These are phyloP conservation scores for Eospalax fontanierii DNA, from an alignment of 2,797 vertebrate species.

Conservation along the genomic window DNA sequence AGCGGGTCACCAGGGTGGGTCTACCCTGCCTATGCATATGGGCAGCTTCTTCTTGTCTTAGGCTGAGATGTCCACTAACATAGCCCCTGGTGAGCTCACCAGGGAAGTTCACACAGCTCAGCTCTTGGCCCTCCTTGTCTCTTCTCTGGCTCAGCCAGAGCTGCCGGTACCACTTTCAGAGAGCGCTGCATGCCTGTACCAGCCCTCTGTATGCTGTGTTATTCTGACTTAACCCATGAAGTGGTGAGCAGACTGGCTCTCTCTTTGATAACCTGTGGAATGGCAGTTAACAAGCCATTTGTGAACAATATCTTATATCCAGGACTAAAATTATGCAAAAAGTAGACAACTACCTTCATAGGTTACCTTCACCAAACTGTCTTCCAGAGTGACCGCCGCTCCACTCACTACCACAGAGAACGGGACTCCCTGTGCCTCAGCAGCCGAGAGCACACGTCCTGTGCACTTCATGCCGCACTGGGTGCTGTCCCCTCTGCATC, in stretches of 20 bases:
- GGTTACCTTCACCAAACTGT: neutral
- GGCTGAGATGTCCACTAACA: neutral
- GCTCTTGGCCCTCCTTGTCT: neutral
- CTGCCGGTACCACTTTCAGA: neutral
- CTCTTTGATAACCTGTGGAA: neutral
- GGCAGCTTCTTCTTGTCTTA: neutral
- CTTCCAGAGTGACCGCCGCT: neutral
- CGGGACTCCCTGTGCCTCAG: neutral
- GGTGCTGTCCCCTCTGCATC: neutral
- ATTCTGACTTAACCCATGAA: neutral
- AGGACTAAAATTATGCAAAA: conserved; percentile 5
- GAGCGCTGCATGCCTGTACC: neutral
- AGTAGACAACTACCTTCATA: neutral
- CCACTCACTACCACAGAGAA: neutral
- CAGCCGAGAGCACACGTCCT: too few relatives aligned
- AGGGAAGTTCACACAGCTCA: neutral
- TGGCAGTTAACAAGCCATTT: neutral
- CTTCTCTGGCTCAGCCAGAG: neutral
- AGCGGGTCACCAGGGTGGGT: too few relatives aligned
- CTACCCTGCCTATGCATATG: neutral
- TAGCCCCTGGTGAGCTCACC: neutral
- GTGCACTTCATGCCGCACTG: too few relatives aligned
- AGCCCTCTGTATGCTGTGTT: too few relatives aligned
- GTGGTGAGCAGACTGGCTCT: neutral
- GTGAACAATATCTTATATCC: neutral